Evolutionary conservation across 2,113 vertebrate genomes (phyloP).

Genomic region (Pseudolaguvia tuberculata): DNA sequence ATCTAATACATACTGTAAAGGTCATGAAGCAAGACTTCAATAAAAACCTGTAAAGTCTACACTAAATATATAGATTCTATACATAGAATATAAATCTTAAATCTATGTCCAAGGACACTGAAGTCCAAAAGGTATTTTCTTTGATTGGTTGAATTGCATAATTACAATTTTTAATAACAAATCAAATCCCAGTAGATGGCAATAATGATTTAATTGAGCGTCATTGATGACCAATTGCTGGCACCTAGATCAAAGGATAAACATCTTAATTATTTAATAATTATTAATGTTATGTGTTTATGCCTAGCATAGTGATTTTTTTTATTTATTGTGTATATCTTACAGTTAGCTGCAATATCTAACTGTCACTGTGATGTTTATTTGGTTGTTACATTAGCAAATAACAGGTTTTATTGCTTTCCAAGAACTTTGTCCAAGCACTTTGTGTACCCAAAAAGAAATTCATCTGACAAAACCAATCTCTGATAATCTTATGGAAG

Average conservation of each 20-base stretch:
- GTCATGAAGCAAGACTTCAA: not conserved
- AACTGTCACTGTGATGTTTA: slow-evolving; percentile 26
- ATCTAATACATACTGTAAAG: not conserved
- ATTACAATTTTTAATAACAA: too few relatives aligned
- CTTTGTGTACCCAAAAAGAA: slow-evolving; percentile 33
- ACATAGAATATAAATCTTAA: too few relatives aligned
- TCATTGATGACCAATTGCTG: not conserved
- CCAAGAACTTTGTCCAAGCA: slow-evolving; percentile 36
- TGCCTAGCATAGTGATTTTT: not conserved
- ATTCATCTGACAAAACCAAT: slow-evolving; percentile 28
- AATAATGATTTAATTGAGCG: too few relatives aligned
- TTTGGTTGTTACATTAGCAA: slow-evolving; percentile 23
- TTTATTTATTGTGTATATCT: slow-evolving; percentile 8
- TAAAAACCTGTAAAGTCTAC: not conserved
- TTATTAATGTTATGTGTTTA: not conserved
- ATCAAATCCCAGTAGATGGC: too few relatives aligned
- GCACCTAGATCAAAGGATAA: not conserved
- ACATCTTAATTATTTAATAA: not conserved
- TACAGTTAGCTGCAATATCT: slow-evolving; percentile 10
- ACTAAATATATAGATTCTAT: too few relatives aligned
- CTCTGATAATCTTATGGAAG: slow-evolving; percentile 37
- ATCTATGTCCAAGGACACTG: too few relatives aligned
- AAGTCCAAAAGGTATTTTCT: too few relatives aligned
- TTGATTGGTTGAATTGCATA: too few relatives aligned
- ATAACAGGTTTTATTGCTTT: slow-evolving; percentile 24